Evolutionary conservation across 2,797 vertebrate species (phyloP).

Genomic region (Poecilia velifera): DNA sequence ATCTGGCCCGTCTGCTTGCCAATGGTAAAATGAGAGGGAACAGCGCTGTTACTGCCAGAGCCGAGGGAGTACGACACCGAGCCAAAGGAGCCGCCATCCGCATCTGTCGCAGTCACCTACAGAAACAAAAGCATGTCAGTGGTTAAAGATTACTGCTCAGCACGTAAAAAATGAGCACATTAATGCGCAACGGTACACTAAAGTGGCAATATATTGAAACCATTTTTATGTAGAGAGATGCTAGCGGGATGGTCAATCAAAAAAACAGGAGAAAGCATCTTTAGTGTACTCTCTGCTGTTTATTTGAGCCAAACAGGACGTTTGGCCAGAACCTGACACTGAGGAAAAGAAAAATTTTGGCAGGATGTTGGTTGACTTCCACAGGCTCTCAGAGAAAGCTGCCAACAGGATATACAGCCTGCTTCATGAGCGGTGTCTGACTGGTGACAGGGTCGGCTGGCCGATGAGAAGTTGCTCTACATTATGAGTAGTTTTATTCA

Average conservation of each 20-base stretch:
- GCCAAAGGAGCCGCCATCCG: constrained; percentile 90
- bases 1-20: constrained; percentile 89
- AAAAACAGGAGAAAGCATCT: constrained; percentile 69
- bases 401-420: constrained; percentile 63
- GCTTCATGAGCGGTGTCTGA: constrained; percentile 63
- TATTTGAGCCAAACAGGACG: constrained; percentile 72
- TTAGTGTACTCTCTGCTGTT: constrained; percentile 65
- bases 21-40: constrained; percentile 87
- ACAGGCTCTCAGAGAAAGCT: constrained; percentile 60
- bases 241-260: constrained; percentile 29
- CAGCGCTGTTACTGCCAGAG: constrained; percentile 81
- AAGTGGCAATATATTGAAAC: constrained; percentile 42
- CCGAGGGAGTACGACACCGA: constrained; percentile 90
- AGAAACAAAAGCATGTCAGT: constrained; percentile 41
- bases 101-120: constrained; percentile 93
- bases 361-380: constrained; percentile 64
- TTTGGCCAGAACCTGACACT: constrained; percentile 62
- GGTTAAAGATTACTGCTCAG: constrained; percentile 39
- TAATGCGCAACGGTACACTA: constrained; percentile 3
- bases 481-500: constrained; percentile 68
- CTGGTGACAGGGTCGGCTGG: constrained; percentile 61
- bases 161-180: constrained; percentile 11
- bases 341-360: constrained; percentile 47
- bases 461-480: constrained; percentile 62
- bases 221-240: constrained; percentile 41